Evolutionary conservation across 2,113 vertebrate genomes (phyloP).

Genomic region (Eptesicus fuscus): DNA sequence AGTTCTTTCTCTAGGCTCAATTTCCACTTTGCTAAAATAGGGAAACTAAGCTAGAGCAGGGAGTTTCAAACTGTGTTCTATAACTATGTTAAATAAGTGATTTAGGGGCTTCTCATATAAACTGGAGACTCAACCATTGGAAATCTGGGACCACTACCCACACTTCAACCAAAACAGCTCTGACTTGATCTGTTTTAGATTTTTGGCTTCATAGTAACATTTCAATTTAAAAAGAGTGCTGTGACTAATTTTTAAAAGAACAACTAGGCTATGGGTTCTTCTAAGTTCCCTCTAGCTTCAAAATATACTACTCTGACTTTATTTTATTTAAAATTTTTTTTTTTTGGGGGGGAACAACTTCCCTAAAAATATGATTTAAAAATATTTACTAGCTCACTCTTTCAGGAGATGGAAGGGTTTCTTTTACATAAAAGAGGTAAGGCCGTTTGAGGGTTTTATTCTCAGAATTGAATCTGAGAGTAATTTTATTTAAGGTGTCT

Average conservation of each 20-base stretch:
- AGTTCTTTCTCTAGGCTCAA: background rate
- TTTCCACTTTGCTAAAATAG: background rate
- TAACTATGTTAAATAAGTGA: background rate
- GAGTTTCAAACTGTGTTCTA: background rate
- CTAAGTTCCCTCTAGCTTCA: background rate
- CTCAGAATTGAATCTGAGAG: conserved; percentile 46
- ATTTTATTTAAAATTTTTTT: background rate
- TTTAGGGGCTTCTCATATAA: background rate
- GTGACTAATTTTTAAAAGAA: conserved; percentile 2
- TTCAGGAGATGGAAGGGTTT: conserved; percentile 24
- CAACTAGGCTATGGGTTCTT: background rate
- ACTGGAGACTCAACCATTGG: background rate
- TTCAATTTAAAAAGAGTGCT: background rate
- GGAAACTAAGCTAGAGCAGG: background rate
- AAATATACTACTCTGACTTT: conserved; percentile 2
- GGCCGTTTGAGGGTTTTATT: conserved; percentile 21
- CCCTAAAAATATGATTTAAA: conserved; percentile 44
- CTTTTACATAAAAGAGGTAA: background rate
- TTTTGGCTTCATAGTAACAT: background rate
- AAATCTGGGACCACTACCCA: background rate
- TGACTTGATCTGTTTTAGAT: background rate
- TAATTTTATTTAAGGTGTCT: conserved; percentile 63
- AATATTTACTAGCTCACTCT: conserved; percentile 30
- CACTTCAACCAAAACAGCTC: background rate
- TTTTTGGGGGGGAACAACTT: background rate